These are phyloP conservation scores for Moxostoma hubbsi DNA, from an alignment of 2,797 vertebrate genomes.

Conservation along the genomic window DNA sequence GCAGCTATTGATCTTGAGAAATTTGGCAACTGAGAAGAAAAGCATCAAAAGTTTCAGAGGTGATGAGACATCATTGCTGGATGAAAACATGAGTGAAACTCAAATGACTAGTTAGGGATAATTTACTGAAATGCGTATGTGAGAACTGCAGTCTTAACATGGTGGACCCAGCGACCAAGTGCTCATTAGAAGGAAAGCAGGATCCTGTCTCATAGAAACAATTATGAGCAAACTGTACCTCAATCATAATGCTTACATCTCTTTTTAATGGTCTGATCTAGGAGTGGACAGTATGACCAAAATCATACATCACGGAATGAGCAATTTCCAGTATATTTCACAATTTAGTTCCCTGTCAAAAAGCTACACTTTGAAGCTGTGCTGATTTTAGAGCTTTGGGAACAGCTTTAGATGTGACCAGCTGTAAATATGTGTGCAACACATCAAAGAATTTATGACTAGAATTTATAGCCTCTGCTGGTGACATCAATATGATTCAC, in stretches of 20 bases:
- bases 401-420: no score
- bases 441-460: no score
- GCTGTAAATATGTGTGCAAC: no score
- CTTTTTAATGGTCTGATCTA: conserved; percentile 26
- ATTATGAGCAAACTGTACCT: neutral
- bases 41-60: conserved; percentile 13
- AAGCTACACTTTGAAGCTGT: no score
- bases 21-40: conserved; percentile 16
- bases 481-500: no score
- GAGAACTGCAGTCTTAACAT: neutral
- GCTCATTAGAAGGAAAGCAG: conserved; percentile 35
- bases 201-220: conserved; percentile 20
- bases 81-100: conserved; percentile 15
- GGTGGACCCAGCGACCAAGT: neutral
- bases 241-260: conserved; percentile 2
- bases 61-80: conserved; percentile 26
- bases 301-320: neutral
- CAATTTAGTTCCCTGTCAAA: no score
- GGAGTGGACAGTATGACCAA: neutral
- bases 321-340: neutral
- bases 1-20: conserved; percentile 23
- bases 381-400: no score
- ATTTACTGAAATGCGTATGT: conserved; percentile 2
- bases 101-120: conserved; percentile 23
- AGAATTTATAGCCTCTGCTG: no score